Percentiles rank a stretch among this genome's conserved stretches.
Evolutionary conservation across 2,888 invertebrate genomes (phyloP).

Genomic region (Sphaeridia pumilis): DNA sequence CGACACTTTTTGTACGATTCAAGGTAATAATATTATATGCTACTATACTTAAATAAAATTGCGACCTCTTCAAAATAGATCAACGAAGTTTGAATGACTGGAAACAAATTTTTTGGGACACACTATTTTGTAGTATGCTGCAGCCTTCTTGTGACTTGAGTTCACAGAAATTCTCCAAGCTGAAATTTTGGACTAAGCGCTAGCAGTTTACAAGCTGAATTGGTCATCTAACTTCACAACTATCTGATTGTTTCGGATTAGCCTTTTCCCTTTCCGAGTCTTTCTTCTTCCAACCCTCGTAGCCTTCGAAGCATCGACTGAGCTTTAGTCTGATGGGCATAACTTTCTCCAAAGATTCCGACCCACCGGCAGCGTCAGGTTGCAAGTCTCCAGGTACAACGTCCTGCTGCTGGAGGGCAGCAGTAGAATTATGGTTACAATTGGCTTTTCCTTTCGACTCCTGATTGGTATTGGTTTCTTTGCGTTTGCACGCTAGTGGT

Average conservation of each 20-base stretch:
- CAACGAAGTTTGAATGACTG: too few species aligned
- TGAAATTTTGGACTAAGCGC: too few species aligned
- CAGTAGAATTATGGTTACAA: background rate
- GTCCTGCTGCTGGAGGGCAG: background rate
- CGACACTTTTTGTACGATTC: slow-evolving; percentile 1
- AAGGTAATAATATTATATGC: background rate
- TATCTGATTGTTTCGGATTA: slow-evolving; percentile 32
- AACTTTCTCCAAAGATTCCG: slow-evolving; percentile 21
- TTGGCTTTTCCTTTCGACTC: background rate
- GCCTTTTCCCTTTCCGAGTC: slow-evolving; percentile 21
- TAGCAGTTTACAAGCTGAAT: slow-evolving; percentile 6
- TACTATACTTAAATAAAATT: background rate
- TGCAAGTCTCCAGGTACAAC: background rate
- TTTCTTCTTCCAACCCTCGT: slow-evolving; percentile 41
- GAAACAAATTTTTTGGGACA: too few species aligned
- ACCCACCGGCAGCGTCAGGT: slow-evolving; percentile 1
- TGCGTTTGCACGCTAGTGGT: too few species aligned
- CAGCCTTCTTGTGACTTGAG: too few species aligned
- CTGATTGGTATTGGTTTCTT: background rate
- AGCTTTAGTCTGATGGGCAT: slow-evolving; percentile 74
- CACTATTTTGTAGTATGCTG: too few species aligned
- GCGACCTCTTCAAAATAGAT: background rate
- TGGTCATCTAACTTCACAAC: slow-evolving; percentile 36
- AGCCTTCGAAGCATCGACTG: slow-evolving; percentile 67
- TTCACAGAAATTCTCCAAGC: too few species aligned